phyloP scores from a whole-genome alignment of 2,797 vertebrate genomes.

The Kryptolebias ocellatus region DNA sequence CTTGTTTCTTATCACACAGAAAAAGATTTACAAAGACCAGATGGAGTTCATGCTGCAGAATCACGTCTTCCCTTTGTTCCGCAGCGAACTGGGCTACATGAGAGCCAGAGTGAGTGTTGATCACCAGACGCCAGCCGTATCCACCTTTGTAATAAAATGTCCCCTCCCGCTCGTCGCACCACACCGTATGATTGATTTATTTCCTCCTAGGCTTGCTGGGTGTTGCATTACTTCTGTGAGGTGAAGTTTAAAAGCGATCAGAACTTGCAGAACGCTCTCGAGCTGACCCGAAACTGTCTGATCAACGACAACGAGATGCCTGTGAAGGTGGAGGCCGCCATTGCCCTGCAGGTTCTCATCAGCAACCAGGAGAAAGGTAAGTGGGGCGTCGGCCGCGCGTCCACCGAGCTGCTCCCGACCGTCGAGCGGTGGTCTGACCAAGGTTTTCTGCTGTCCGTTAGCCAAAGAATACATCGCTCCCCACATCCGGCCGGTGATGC shows the following conservation, averaged over 20 bases:
- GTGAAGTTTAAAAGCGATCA: conserved; percentile 99
- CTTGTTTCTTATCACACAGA: conserved; percentile 77
- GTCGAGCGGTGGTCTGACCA: neutral
- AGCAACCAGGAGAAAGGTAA: conserved; percentile 99
- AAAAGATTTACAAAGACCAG: conserved; percentile 99
- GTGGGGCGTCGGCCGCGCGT: neutral
- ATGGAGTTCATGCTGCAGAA: conserved; percentile 99
- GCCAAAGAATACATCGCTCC: conserved; percentile 99
- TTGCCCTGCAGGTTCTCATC: conserved; percentile 98
- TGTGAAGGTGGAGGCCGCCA: conserved; percentile 98
- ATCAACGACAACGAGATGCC: conserved; percentile 99
- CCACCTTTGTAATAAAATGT: neutral
- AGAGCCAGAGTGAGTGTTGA: conserved; percentile 91
- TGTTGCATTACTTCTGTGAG: conserved; percentile 99
- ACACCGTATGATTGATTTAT: neutral
- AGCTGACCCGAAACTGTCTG: conserved; percentile 93
- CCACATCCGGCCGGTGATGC: conserved; percentile 98
- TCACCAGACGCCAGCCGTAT: neutral
- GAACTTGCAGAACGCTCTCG: conserved; percentile 95
- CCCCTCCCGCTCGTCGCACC: neutral
- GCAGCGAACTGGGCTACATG: conserved; percentile 98
- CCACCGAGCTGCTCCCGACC: no score
- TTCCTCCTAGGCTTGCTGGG: conserved; percentile 92
- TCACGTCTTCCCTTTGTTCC: conserved; percentile 97
- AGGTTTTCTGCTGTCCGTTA: conserved; percentile 51